A percentile compares a stretch with the other conserved stretches of the same genome.
Evolutionary conservation across 92 coral and sea anemone genomes (phyloP).

Genomic region (Siderastrea radians): DNA sequence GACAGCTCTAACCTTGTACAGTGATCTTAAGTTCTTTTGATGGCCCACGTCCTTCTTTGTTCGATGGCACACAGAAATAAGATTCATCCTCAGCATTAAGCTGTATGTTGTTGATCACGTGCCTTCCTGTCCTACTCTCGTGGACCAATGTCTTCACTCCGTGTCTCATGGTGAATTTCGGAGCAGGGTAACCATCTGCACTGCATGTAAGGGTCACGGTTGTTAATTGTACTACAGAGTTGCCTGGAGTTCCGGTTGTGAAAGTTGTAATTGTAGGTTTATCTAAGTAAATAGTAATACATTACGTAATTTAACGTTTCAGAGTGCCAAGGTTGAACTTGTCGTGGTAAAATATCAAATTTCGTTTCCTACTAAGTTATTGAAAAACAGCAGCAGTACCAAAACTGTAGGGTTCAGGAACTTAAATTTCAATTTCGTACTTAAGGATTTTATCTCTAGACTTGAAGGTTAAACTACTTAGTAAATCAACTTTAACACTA

Average conservation of each 20-base stretch:
- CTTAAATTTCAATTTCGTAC: too few relatives aligned
- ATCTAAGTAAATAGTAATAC: slow-evolving; percentile 26
- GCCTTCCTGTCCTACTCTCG: not conserved
- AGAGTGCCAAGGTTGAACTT: too few relatives aligned
- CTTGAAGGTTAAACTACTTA: too few relatives aligned
- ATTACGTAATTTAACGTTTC: too few relatives aligned
- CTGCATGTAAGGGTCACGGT: slow-evolving; percentile 56
- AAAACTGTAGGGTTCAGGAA: too few relatives aligned
- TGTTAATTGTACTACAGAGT: slow-evolving; percentile 46
- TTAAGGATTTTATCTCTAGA: too few relatives aligned
- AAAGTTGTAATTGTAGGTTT: slow-evolving; percentile 53
- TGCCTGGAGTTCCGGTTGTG: slow-evolving; percentile 54
- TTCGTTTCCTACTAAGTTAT: too few relatives aligned
- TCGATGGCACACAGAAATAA: slow-evolving; percentile 63
- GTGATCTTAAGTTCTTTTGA: slow-evolving; percentile 10
- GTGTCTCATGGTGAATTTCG: slow-evolving; percentile 59
- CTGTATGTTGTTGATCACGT: not conserved
- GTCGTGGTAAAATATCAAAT: too few relatives aligned
- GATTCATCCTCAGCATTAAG: slow-evolving; percentile 48
- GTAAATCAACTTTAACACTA: too few relatives aligned
- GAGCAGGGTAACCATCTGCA: slow-evolving; percentile 80
- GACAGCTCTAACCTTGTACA: slow-evolving; percentile 63
- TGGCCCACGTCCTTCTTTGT: slow-evolving; percentile 66
- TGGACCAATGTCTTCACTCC: not conserved
- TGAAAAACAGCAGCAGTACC: too few relatives aligned